Percentiles rank a stretch among this genome's conserved stretches.
Conservation (phyloP, 2,888 invertebrate species). For the Eilema depressum region DNA sequence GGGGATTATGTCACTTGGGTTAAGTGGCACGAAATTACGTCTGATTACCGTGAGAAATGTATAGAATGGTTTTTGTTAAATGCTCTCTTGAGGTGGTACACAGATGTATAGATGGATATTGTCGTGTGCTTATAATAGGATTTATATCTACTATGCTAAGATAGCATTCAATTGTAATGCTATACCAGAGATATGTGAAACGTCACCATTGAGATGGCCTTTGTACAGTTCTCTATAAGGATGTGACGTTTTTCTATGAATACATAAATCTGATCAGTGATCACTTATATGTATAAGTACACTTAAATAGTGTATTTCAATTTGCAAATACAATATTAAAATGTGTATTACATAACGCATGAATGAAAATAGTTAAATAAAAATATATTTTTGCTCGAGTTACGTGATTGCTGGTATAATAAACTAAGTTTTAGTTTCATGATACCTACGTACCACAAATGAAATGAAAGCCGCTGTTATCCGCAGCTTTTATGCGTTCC, state of each 20-base stretch:
- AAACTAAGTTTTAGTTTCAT: conserved; percentile 13
- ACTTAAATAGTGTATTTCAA: conserved; percentile 1
- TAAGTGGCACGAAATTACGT: conserved; percentile 43
- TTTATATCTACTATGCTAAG: conserved; percentile 7
- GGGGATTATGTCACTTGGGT: conserved; percentile 46
- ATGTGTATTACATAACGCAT: background rate
- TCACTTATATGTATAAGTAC: background rate
- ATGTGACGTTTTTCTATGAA: background rate
- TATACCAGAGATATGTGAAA: conserved; percentile 21
- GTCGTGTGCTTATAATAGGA: conserved; percentile 21
- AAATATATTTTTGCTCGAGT: conserved; percentile 3
- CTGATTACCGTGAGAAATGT: conserved; percentile 49
- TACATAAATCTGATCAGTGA: conserved; percentile 1
- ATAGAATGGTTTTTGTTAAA: conserved; percentile 34
- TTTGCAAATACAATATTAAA: background rate
- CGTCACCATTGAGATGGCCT: background rate
- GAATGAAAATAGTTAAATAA: background rate
- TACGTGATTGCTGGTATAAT: conserved; percentile 26
- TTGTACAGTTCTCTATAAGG: background rate
- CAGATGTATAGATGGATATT: conserved; percentile 24
- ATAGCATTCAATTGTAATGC: conserved; percentile 26
- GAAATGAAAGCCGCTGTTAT: conserved; percentile 35
- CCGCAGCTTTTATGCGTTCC: conserved; percentile 49
- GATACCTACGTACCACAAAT: conserved; percentile 15
- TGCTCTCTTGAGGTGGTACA: conserved; percentile 19